Evolutionary conservation across 2,888 invertebrate species (phyloP), one percentile per base, ranked within the genome.

Genomic region (Ophioninae sp.): DNA sequence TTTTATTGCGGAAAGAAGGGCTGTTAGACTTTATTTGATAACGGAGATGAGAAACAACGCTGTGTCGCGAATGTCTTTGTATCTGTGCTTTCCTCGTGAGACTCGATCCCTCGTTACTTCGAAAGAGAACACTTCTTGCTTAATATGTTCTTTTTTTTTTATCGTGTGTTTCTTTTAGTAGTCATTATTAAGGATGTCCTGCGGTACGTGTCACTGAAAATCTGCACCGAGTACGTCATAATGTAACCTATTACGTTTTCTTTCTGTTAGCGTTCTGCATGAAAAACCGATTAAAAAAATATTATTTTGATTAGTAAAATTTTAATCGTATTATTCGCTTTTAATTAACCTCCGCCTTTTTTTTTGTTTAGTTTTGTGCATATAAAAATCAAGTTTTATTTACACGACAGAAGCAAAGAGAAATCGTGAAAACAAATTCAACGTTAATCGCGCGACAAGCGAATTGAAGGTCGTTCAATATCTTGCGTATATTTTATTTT

Each of bases 31-130:
- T 20, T 30, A 20, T 65, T 23, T 20, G 56, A n/a, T 74, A 56
- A 57, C 23, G 57, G 41, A 76, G 67, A 76, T 59, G 73, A 79
- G 44, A 62, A 79, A 59, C 59, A 79, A 64, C 67, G 59, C 59
- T 30, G 64, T 72, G 57, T 67, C 67, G 76, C 67, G 59, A 65
- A 75, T 50, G 50, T 13, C 13, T 44, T 44, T 44, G 44, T 2
- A 76, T 67, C 20, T 57, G 23, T 21, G 57, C 21, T 13, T 23
- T 23, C 21, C 8, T 57, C n/a, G n/a, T 56, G 37, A 50, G 69
- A 50, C 50, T 10, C 5, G 50, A 69, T 69, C 69, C 30, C 69
- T 69, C 69, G 56, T 50, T 69, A 20, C 56, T 69, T 57, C 7
- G 30, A 50, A 50, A 50, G 8, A 41, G n/a, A 8, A 37, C 7